phyloP scores from a whole-genome alignment of 2,113 vertebrate species.

The Calonectris borealis region DNA sequence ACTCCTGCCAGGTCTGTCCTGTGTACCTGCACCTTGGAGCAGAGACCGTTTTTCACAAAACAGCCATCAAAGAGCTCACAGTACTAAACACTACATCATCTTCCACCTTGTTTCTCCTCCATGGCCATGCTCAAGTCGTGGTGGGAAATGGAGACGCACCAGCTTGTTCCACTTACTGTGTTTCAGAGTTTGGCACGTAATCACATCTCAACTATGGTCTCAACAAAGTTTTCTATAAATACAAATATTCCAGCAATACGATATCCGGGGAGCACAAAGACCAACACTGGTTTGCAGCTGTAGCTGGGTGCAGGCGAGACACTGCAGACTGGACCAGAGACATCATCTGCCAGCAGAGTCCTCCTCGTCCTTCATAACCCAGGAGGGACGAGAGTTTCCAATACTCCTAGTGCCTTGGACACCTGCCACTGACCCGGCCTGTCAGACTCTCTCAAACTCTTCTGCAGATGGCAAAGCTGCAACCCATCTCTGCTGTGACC shows the following conservation, averaged over 20 bases:
- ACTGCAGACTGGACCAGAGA: not conserved
- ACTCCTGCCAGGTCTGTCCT: not conserved
- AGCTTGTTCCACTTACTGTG: not conserved
- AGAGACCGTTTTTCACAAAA: not conserved
- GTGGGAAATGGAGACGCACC: not conserved
- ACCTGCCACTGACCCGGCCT: not conserved
- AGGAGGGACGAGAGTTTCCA: not conserved
- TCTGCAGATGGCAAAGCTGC: conserved; percentile 1
- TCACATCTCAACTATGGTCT: not conserved
- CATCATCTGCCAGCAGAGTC: not conserved
- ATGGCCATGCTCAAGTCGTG: not conserved
- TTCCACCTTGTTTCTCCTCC: not conserved
- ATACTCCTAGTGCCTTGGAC: not conserved
- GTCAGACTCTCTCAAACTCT: not conserved
- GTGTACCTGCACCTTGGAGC: not conserved
- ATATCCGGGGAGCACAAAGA: not conserved
- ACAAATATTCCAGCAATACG: not conserved
- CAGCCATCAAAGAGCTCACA: not conserved
- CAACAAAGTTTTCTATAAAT: not conserved
- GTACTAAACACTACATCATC: not conserved
- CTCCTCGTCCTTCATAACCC: not conserved
- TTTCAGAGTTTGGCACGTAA: not conserved
- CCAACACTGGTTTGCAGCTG: not conserved
- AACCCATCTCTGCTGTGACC: not conserved
- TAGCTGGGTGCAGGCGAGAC: not conserved